Base-by-base conservation (phyloP, 2,797 vertebrate species). In the Cetoscarus ocellatus region DNA sequence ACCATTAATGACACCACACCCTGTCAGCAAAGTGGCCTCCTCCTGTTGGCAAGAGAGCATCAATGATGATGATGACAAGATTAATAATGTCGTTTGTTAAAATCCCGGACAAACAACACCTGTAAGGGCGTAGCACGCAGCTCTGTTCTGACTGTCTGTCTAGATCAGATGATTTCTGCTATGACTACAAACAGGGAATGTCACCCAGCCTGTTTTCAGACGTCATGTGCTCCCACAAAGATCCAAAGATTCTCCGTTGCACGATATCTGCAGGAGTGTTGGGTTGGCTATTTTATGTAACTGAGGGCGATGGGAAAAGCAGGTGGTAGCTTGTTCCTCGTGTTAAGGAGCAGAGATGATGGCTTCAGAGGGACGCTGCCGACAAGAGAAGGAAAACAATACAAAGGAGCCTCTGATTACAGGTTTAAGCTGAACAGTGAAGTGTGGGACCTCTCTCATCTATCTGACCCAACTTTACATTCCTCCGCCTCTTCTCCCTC, bases 171-270 rank as follows among this genome's bases (percentile, higher is more conserved):
- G 43, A 73, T 70, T 64, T 73, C 17, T 57, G 36, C 34, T 42
- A 39, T 19, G 57, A 61, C 42, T n/a, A n/a, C 34, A n/a, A 47
- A 50, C 42, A 9, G 63, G 68, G 81, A 93, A 90, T 92, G 91
- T 50, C 17, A 72, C 73, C 6, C 0, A 76, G 82, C 90, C 78
- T 12, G 91, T 89, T 92, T 66, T 54, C 3, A 55, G n/a, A 38
- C 35, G 51, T 45, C 42, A 27, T 17, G 17, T 48, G n/a, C 67
- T 77, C 62, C 55, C n/a, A 57, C 44, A 10, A 1, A 19, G 12
- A 62, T 73, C 66, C 44, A 45, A 51, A 34, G 56, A 55, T 8
- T 34, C 54, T 8, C 11, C 8, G 3, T 65, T 2, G 2, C 58
- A 69, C 27, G 10, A n/a, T 42, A 78, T 74, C 12, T 0, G 0